Percentiles rank a stretch among this genome's conserved stretches.
These are phyloP conservation scores for Spilosoma lubricipeda DNA, from an alignment of 2,888 invertebrate species.

Conservation along the genomic window DNA sequence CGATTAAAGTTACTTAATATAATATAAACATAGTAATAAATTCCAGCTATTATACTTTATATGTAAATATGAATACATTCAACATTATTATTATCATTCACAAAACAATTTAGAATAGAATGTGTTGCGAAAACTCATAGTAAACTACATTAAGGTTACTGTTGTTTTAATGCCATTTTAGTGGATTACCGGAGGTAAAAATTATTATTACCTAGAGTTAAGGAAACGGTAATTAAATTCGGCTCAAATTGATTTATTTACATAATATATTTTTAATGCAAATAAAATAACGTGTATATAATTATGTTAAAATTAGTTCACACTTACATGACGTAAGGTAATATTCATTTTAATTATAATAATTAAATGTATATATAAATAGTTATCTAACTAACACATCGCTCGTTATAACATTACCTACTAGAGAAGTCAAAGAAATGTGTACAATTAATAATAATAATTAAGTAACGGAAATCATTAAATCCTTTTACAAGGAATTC, in stretches of 20 bases:
- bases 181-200: not conserved
- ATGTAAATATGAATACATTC: not conserved
- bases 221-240: constrained; percentile 1
- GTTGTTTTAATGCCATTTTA: not conserved
- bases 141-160: not conserved
- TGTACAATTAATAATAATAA: constrained; percentile 25
- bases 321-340: constrained; percentile 27
- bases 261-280: constrained; percentile 8
- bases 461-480: constrained; percentile 8
- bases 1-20: not conserved
- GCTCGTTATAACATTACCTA: constrained; percentile 24
- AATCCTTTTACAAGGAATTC: constrained; percentile 2
- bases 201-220: not conserved
- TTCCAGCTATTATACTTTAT: not conserved
- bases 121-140: not conserved
- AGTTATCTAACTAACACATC: constrained; percentile 22
- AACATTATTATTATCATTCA: not conserved
- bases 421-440: constrained; percentile 16
- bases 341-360: constrained; percentile 23
- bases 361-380: constrained; percentile 24
- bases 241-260: constrained; percentile 1
- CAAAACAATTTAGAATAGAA: not conserved
- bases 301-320: not conserved
- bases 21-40: not conserved
- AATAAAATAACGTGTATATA: constrained; percentile 2